phyloP scores from a whole-genome alignment of 2,113 vertebrate species.

The Athene cunicularia region DNA sequence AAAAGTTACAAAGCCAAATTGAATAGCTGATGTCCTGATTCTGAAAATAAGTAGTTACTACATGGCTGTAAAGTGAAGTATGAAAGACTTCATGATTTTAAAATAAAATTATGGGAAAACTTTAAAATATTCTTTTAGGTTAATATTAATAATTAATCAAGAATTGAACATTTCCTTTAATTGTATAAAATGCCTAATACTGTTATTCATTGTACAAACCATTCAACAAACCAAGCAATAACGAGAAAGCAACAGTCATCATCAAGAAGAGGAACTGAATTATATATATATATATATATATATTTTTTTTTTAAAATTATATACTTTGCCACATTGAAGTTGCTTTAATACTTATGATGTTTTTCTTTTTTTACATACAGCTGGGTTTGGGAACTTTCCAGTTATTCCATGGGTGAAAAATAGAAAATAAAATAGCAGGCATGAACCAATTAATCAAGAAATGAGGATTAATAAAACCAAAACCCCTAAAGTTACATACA shows the following conservation, averaged over 20 bases:
- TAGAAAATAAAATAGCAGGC: background rate
- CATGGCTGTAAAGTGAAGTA: background rate
- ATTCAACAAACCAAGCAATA: background rate
- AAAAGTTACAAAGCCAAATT: background rate
- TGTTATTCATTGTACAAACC: background rate
- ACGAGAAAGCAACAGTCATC: background rate
- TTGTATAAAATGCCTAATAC: background rate
- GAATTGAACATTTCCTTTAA: background rate
- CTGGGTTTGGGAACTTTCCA: background rate
- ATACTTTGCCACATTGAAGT: background rate
- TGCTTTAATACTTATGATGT: fast-evolving
- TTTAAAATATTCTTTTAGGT: background rate
- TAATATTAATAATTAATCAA: background rate
- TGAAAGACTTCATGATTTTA: background rate
- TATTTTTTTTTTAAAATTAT: background rate
- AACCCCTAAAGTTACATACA: background rate
- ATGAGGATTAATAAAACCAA: background rate
- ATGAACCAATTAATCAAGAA: background rate
- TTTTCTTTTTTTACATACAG: background rate
- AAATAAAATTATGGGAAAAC: background rate
- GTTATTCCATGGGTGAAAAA: background rate
- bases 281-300: too few relatives aligned
- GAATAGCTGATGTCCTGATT: background rate
- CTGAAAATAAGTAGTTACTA: background rate
- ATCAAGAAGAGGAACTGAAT: background rate